These are phyloP conservation scores for Iphiclides podalirius DNA, from an alignment of 2,888 invertebrate species.

Conservation along the genomic window DNA sequence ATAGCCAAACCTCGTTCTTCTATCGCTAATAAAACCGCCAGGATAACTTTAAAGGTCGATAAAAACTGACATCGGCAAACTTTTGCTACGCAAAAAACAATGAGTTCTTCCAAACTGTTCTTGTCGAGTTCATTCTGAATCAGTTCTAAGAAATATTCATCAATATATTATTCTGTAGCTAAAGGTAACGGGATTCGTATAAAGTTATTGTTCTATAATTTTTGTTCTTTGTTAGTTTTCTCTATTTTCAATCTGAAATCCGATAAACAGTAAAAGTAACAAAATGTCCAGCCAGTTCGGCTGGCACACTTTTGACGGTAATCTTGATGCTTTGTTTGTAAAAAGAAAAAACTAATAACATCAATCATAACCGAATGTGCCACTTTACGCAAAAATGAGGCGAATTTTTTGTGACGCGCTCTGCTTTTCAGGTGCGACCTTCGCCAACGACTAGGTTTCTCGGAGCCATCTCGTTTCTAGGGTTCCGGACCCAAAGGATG, in stretches of 20 bases:
- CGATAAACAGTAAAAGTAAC: neutral
- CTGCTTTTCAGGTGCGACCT: slow-evolving; percentile 9
- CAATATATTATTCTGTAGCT: neutral
- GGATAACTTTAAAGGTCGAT: too few species aligned
- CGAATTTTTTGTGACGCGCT: slow-evolving; percentile 6
- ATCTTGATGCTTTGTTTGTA: slow-evolving; percentile 3
- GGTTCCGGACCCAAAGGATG: too few species aligned
- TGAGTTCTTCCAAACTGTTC: neutral
- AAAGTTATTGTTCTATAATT: too few species aligned
- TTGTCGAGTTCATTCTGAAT: neutral
- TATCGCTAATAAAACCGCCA: neutral
- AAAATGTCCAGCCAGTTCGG: neutral
- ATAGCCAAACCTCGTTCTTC: neutral
- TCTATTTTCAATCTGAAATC: neutral
- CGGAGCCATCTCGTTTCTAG: slow-evolving; percentile 3
- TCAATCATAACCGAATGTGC: slow-evolving; percentile 13
- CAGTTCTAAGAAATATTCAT: neutral
- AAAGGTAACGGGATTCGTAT: neutral
- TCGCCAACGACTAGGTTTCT: slow-evolving; percentile 1
- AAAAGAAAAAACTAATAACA: slow-evolving; percentile 6
- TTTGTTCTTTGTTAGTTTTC: neutral
- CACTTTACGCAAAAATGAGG: slow-evolving; percentile 21
- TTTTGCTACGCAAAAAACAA: neutral
- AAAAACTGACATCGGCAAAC: too few species aligned
- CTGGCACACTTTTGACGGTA: slow-evolving; percentile 11